Base-by-base conservation (phyloP, 2,113 vertebrate genomes). In the Microtus montanus region DNA sequence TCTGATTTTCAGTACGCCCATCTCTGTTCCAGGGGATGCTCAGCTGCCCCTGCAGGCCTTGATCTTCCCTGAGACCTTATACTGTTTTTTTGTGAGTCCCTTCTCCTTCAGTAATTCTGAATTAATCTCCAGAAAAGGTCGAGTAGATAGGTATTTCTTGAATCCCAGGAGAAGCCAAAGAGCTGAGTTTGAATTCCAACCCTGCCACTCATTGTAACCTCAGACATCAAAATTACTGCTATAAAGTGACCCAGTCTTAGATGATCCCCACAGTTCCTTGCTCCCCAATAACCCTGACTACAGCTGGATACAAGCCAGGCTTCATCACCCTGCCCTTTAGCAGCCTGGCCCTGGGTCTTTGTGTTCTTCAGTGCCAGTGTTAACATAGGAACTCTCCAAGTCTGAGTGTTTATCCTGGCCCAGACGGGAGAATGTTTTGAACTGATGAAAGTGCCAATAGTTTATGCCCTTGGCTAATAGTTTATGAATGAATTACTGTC, bases 401-500 rank as follows among this genome's bases (percentile, higher is more conserved):
- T 78, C 70, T 44, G 9, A 52, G 33, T 92, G 6, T 78, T 88
- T 71, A 71, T 66, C 26, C 90, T 90, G 87, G 85, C 35, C 41
- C 24, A 68, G 75, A 54, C 10, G 86, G 33, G 54, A 61, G 89
- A 77, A 44, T 58, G 54, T 47, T 73, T 73, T 52, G 68, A 94
- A 96, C 63, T 22, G 10, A 87, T 38, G 7, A 61, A 84, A 66
- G 5, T 96, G 14, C 84, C 58, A 75, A 14, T 30, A 64, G 0
- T 15, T 52, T 1, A 85, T 88, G 70, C 80, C 91, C 20, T 75
- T 2, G 84, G 90, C 83, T 97, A 93, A 93, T 91, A 24, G 47
- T 49, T 66, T 96, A 64, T 89, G 77, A 96, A 75, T 20, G 12
- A 93, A 89, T 94, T 92, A 33, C 95, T 77, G 63, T 95, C 19